phyloP scores from a whole-genome alignment of 2,888 invertebrate genomes.

The Caradrina clavipalpis region DNA sequence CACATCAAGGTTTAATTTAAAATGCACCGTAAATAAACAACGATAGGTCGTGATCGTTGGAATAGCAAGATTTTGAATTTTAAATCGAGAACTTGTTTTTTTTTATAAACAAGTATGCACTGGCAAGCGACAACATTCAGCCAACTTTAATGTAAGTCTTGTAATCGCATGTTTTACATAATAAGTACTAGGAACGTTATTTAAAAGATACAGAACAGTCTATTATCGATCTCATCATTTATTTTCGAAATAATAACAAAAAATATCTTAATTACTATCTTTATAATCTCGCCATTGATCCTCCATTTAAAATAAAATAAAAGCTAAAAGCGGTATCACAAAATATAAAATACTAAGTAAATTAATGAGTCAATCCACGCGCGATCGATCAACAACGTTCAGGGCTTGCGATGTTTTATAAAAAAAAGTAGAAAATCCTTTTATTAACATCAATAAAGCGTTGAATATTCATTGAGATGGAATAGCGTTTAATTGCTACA shows the following conservation, averaged over 20 bases:
- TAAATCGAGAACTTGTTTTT: constrained; percentile 67
- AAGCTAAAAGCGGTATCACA: constrained; percentile 43
- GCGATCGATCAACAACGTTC: constrained; percentile 60
- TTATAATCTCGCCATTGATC: constrained; percentile 45
- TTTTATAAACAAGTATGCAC: constrained; percentile 54
- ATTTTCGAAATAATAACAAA: neutral
- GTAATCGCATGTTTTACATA: constrained; percentile 44
- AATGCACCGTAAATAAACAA: constrained; percentile 39
- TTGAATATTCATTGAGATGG: constrained; percentile 71
- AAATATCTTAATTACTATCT: constrained; percentile 25
- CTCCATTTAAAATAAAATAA: constrained; percentile 34
- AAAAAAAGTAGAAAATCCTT: constrained; percentile 62
- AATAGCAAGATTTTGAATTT: constrained; percentile 73
- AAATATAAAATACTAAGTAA: constrained; percentile 50
- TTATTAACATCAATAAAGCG: constrained; percentile 62
- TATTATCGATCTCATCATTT: neutral
- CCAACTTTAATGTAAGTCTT: constrained; percentile 32
- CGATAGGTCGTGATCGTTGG: constrained; percentile 65
- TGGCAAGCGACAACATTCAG: constrained; percentile 47
- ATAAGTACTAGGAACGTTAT: neutral
- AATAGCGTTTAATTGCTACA: constrained; percentile 76
- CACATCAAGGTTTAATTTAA: constrained; percentile 36
- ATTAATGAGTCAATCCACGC: constrained; percentile 64
- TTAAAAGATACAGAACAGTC: neutral
- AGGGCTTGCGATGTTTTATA: constrained; percentile 36